A percentile compares a stretch with the other conserved stretches of the same genome.
These are phyloP conservation scores for Stictonetta naevosa DNA, from an alignment of 2,113 vertebrate genomes.

Conservation along the genomic window DNA sequence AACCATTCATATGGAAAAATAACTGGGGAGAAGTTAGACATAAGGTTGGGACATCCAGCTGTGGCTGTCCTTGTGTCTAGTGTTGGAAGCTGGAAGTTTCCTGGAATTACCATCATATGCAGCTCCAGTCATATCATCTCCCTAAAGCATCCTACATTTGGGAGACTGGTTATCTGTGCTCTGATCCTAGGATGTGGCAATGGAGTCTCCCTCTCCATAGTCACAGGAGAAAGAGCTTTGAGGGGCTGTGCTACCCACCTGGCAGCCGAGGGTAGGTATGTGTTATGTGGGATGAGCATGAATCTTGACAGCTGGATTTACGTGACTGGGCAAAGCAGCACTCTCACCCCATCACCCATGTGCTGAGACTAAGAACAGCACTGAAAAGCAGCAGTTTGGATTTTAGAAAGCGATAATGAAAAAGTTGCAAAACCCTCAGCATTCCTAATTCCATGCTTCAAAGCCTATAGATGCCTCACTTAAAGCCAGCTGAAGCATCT, in stretches of 20 bases:
- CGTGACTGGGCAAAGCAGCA: fast-evolving
- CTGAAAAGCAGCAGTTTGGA: not conserved
- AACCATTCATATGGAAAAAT: not conserved
- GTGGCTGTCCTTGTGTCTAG: not conserved
- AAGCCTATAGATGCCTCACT: not conserved
- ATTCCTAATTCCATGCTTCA: not conserved
- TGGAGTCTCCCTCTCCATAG: not conserved
- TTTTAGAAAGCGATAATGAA: not conserved
- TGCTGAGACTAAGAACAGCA: not conserved
- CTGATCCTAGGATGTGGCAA: not conserved
- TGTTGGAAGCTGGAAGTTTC: not conserved
- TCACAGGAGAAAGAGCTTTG: not conserved
- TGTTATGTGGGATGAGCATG: not conserved
- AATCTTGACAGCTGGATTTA: not conserved
- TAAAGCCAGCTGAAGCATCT: not conserved
- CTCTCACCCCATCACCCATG: not conserved
- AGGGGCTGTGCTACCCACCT: not conserved
- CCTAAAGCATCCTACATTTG: not conserved
- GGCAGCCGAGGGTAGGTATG: not conserved
- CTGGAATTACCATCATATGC: not conserved
- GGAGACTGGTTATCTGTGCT: not conserved
- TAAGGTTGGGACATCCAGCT: not conserved
- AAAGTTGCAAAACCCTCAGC: not conserved
- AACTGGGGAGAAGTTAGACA: not conserved
- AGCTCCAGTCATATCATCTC: not conserved